These are phyloP conservation scores for Leptobrachium ailaonicum DNA, from an alignment of 2,113 vertebrate species.

Conservation along the genomic window DNA sequence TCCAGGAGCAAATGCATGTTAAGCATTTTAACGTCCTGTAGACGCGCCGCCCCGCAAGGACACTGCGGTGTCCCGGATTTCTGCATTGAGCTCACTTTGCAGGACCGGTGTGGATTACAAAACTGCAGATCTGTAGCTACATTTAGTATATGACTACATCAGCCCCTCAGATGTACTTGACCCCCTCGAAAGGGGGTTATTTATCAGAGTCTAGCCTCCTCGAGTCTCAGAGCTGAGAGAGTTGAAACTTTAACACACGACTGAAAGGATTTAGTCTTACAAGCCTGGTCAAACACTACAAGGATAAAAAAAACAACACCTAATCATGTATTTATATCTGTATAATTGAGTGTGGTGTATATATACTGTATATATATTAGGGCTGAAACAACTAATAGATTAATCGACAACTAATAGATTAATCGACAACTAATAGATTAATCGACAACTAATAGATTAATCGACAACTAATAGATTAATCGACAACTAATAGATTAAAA, in stretches of 20 bases:
- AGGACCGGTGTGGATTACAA: constrained; percentile 39
- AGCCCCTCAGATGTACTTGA: constrained; percentile 49
- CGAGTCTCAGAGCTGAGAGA: constrained; percentile 20
- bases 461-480: too few relatives aligned
- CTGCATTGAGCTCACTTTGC: constrained; percentile 46
- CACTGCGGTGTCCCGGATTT: constrained; percentile 52
- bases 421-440: too few relatives aligned
- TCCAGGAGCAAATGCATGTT: constrained; percentile 50
- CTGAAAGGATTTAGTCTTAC: neutral
- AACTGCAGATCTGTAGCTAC: constrained; percentile 50
- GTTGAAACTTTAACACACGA: constrained; percentile 16
- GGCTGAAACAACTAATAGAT: too few relatives aligned
- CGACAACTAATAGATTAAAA: too few relatives aligned
- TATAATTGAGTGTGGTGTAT: too few relatives aligned
- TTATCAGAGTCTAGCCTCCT: constrained; percentile 42
- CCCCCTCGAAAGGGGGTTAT: constrained; percentile 51
- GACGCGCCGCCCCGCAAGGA: constrained; percentile 49
- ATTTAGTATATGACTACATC: constrained; percentile 53
- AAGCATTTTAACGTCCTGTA: constrained; percentile 50
- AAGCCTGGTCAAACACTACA: too few relatives aligned
- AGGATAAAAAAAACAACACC: too few relatives aligned
- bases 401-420: too few relatives aligned
- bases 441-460: too few relatives aligned
- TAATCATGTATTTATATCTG: too few relatives aligned
- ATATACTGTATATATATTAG: too few relatives aligned